These are phyloP conservation scores for Passerina amoena DNA, from an alignment of 2,113 vertebrate species.

Conservation along the genomic window DNA sequence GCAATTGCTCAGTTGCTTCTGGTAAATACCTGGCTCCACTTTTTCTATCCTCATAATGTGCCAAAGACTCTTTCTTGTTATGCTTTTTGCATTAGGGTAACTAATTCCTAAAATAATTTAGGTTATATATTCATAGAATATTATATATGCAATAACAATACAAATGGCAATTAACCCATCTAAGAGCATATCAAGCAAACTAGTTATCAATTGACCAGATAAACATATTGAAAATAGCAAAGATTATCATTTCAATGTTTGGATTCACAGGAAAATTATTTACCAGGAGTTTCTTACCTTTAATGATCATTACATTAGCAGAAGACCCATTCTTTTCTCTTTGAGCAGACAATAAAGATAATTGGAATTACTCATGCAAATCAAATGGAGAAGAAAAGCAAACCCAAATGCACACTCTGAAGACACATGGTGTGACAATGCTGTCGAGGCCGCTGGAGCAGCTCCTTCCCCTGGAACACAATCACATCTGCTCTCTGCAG, in stretches of 20 bases:
- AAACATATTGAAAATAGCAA: neutral
- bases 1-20: neutral
- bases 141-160: neutral
- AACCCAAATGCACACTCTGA: neutral
- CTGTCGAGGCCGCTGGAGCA: neutral
- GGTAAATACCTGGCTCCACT: neutral
- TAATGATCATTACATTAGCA: neutral
- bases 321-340: neutral
- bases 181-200: neutral
- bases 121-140: neutral
- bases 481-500: neutral
- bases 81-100: neutral
- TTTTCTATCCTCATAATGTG: neutral
- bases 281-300: neutral
- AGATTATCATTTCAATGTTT: neutral
- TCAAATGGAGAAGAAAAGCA: neutral
- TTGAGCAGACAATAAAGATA: constrained; percentile 14
- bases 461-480: neutral
- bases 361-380: constrained; percentile 34
- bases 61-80: neutral
- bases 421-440: neutral
- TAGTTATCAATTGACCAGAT: neutral
- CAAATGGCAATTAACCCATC: neutral
- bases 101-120: neutral
- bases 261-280: neutral